Evolutionary conservation across 2,888 invertebrate species (phyloP), one percentile per base, ranked within the genome.

Genomic region (Teleiodes luculella): DNA sequence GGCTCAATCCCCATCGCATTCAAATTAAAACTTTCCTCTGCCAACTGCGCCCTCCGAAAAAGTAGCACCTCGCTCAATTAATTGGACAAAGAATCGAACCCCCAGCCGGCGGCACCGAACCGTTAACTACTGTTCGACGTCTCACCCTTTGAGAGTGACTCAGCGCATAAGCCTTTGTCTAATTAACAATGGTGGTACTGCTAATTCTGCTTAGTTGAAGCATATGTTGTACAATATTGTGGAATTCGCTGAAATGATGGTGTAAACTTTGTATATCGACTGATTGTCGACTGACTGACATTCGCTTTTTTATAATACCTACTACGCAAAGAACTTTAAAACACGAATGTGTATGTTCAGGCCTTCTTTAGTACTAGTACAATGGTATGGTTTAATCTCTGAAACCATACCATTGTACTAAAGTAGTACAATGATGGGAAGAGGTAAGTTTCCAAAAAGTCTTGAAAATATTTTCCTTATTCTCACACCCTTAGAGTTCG

Each of bases 71-170:
- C 8, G 43, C 36, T 53, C 45, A 56, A 55, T 58, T 58, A 54
- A 55, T 45, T 31, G 20, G 18, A 58, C 59, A 53, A 54, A 18
- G 60, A 64, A 62, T 67, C 61, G 58, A 62, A 64, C 65, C 68
- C 78, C 79, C 80, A 76, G 80, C 39, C 80, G 80, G 74, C 62
- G 66, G 57, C 55, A 64, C 66, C 60, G 59, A 54, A 68, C 72
- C 73, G 74, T 70, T 79, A 74, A 82, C 82, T 80, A 83, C 78
- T 75, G 77, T 79, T 75, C 73, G 66, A 73, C 74, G 70, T 63
- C 59, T 75, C 70, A 80, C 78, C 72, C 63, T 63, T 59, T 57
- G 56, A 60, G 58, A 59, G 62, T 86, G 86, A 86, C 65, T 79
- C 78, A 74, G 81, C 86, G 55, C 39, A 59, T 67, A 61, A 66